Evolutionary conservation across 1,140 invertebrate species (phyloP).

Genomic region (Caenorhabditis brenneri): DNA sequence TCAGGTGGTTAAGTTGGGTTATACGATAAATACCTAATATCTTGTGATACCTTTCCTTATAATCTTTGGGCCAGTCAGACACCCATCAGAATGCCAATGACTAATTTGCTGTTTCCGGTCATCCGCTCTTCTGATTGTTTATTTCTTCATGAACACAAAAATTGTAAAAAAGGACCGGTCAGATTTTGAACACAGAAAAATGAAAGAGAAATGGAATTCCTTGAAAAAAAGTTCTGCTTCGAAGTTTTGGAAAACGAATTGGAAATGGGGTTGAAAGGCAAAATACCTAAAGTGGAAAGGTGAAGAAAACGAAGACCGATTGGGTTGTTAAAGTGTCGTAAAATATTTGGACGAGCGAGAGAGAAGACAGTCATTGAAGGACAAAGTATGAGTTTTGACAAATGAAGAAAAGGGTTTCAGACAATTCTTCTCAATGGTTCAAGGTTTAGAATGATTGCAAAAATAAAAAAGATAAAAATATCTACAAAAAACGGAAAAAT

Average conservation of each 20-base stretch:
- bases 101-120: conserved; percentile 41
- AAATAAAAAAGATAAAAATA: background rate
- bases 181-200: background rate
- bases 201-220: background rate
- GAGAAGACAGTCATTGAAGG: background rate
- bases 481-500: background rate
- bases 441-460: background rate
- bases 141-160: background rate
- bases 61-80: conserved; percentile 1
- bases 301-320: conserved; percentile 15
- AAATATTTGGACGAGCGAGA: conserved; percentile 25
- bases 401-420: background rate
- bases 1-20: conserved; percentile 31
- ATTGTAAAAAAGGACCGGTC: background rate
- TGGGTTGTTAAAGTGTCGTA: conserved; percentile 38
- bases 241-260: background rate
- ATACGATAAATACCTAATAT: conserved; percentile 40
- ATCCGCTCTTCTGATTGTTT: background rate
- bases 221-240: background rate
- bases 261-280: background rate
- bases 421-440: background rate
- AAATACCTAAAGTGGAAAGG: background rate
- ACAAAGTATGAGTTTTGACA: background rate
- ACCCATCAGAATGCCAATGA: conserved; percentile 26
- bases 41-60: conserved; percentile 12